phyloP scores from a whole-genome alignment of 1,140 invertebrate genomes.

The Musca domestica region DNA sequence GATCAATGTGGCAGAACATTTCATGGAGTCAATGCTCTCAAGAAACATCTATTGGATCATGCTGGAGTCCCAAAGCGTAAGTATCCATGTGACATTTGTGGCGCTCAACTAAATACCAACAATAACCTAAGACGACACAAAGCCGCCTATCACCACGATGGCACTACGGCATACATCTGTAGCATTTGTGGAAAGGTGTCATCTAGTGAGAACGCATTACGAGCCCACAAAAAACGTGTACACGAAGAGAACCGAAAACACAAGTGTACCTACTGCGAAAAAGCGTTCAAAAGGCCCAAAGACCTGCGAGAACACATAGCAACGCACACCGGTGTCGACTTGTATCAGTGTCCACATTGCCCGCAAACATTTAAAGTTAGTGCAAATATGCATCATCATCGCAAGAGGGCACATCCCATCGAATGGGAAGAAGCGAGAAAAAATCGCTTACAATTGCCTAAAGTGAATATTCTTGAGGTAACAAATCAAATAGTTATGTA shows the following conservation, averaged over 20 bases:
- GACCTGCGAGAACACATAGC: constrained; percentile 33
- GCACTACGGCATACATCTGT: constrained; percentile 34
- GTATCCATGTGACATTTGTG: constrained; percentile 22
- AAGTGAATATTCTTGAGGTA: constrained; percentile 1
- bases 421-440: constrained; percentile 30
- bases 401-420: constrained; percentile 34
- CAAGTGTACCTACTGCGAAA: constrained; percentile 37
- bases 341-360: background rate
- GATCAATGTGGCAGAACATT: constrained; percentile 35
- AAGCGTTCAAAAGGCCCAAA: constrained; percentile 35
- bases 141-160: constrained; percentile 36
- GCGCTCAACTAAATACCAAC: constrained; percentile 26
- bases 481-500: constrained; percentile 6
- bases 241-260: constrained; percentile 33
- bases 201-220: constrained; percentile 32
- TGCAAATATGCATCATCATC: constrained; percentile 43
- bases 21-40: constrained; percentile 19
- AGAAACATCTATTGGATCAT: constrained; percentile 32
- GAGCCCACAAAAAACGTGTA: constrained; percentile 32
- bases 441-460: constrained; percentile 14
- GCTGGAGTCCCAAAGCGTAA: constrained; percentile 26
- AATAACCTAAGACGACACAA: constrained; percentile 37
- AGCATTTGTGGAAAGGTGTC: constrained; percentile 35
- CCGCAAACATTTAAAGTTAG: constrained; percentile 26
- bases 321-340: background rate